Base-by-base conservation (phyloP, 2,888 invertebrate species). In the Orchesellides sinensis region DNA sequence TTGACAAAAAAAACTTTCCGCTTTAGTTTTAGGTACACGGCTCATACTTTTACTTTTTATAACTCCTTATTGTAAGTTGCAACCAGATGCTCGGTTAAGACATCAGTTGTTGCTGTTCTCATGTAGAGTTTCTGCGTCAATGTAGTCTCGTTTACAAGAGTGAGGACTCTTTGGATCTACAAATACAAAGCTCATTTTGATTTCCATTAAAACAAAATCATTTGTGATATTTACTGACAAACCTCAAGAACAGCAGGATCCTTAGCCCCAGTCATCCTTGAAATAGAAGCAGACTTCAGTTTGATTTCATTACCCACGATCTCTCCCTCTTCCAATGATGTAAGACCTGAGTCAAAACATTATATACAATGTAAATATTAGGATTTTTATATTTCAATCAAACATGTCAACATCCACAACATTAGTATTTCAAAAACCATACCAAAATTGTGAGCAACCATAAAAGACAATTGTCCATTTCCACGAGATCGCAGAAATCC, bases 361-460 rank as follows among this genome's bases (percentile, higher is more conserved):
- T 59, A 14, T 14, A 59, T 17, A 21, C 23, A 59, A 49, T 10
- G 14, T n/a, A 49, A 32, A 32, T 32, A 10, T 40, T 40, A 40
- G n/a, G n/a, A 40, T 10, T 5, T 5, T 40, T 8, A 5, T 10
- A 40, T 5, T 40, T 32, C 32, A 32, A 32, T 32, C 32, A 32
- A 6, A 6, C 32, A 40, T 5, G 8, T 49, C 5, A 5, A n/a
- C 68, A 77, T 75, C 10, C 27, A 14, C 6, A 32, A 69, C 17
- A 54, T 49, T 47, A 21, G 12, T 25, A 68, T 19, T 2, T 61
- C 14, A 23, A 61, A 10, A 47, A 40, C 23, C 27, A 40, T 78
- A 14, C 93, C 93, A 88, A 93, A 92, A 89, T 93, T 93, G 87
- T 94, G 93, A 73, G 93, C 92, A 3, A 92, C 90, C 4, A 93